Percentiles rank a stretch among this genome's conserved stretches.
Evolutionary conservation across 2,888 invertebrate species (phyloP).

Genomic region (Abrostola tripartita): DNA sequence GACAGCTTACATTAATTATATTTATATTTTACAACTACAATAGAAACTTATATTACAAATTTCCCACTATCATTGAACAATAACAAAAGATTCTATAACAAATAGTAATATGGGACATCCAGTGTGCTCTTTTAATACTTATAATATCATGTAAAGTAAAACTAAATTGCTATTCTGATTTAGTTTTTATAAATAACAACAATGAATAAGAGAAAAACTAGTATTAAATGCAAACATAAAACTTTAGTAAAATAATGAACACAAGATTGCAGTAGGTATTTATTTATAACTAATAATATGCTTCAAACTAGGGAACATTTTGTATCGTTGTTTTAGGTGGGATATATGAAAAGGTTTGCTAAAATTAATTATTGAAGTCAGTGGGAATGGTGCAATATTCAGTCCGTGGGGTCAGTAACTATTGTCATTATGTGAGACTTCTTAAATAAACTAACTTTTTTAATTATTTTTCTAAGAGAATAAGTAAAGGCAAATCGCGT

Average conservation of each 20-base stretch:
- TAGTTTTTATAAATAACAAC: conserved; percentile 65
- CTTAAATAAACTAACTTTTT: conserved; percentile 40
- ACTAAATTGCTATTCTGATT: conserved; percentile 62
- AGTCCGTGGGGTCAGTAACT: conserved; percentile 64
- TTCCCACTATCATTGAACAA: conserved; percentile 49
- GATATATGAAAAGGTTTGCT: conserved; percentile 70
- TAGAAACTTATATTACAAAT: conserved; percentile 44
- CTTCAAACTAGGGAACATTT: conserved; percentile 68
- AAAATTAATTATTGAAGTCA: conserved; percentile 66
- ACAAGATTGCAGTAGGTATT: conserved; percentile 68
- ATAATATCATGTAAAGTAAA: conserved; percentile 64
- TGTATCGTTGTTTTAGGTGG: conserved; percentile 75
- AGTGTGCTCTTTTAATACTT: conserved; percentile 71
- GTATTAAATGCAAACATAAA: conserved; percentile 72
- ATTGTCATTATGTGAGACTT: conserved; percentile 62
- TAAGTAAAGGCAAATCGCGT: conserved; percentile 52
- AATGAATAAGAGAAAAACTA: conserved; percentile 60
- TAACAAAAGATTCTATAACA: conserved; percentile 52
- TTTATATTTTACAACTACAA: conserved; percentile 40
- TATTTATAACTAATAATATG: conserved; percentile 60
- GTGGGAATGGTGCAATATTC: conserved; percentile 72
- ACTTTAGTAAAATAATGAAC: conserved; percentile 66
- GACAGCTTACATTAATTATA: conserved; percentile 36
- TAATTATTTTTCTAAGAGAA: conserved; percentile 43
- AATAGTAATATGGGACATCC: conserved; percentile 68